Evolutionary conservation across 2,113 vertebrate species (phyloP).

Genomic region (Bufo gargarizans): DNA sequence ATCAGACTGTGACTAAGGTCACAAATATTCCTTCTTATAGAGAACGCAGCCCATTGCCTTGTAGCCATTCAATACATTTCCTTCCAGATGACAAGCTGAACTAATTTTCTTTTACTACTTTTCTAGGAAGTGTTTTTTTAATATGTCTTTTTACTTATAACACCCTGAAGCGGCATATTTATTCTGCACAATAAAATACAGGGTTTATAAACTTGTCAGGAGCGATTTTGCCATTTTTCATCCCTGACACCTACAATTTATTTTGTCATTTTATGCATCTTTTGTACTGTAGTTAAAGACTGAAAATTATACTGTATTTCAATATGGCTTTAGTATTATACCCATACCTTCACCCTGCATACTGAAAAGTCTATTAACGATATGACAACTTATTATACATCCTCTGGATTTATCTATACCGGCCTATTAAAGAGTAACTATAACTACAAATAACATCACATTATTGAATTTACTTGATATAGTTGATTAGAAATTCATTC

Average conservation of each 20-base stretch:
- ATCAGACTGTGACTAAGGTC: neutral
- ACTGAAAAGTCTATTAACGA: neutral
- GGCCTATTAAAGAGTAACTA: neutral
- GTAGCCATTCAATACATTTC: neutral
- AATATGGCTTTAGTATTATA: neutral
- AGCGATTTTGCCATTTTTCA: slow-evolving; percentile 3
- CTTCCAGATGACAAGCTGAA: neutral
- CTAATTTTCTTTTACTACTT: slow-evolving; percentile 1
- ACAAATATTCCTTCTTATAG: neutral
- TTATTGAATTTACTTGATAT: too few species aligned
- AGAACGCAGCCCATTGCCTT: neutral
- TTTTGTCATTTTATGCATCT: slow-evolving; percentile 1
- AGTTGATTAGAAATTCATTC: too few species aligned
- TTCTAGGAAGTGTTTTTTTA: neutral
- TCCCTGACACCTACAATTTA: slow-evolving; percentile 8
- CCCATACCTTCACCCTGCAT: neutral
- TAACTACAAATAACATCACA: too few species aligned
- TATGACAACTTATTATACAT: neutral
- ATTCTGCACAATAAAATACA: neutral
- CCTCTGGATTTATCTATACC: neutral
- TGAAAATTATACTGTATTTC: neutral
- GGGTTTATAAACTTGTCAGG: slow-evolving; percentile 4
- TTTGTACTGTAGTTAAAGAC: neutral
- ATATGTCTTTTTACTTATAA: neutral
- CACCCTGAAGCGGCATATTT: slow-evolving; percentile 13